Evolutionary conservation across 2,797 vertebrate genomes (phyloP).

Genomic region (Hephaestus fuliginosus): DNA sequence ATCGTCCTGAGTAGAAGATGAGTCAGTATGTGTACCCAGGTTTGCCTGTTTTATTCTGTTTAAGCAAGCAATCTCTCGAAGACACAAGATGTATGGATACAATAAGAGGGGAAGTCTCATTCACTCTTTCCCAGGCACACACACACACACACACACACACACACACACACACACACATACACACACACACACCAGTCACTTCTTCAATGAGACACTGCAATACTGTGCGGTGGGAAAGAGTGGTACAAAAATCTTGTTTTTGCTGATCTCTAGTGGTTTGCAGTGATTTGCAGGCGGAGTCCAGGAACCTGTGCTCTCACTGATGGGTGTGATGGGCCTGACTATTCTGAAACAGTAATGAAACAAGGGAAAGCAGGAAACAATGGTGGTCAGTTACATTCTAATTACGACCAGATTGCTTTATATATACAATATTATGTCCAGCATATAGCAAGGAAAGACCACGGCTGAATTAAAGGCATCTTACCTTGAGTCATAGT

Average conservation of each 20-base stretch:
- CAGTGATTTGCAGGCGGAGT: not conserved
- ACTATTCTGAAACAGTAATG: not conserved
- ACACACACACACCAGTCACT: no score
- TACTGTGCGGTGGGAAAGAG: not conserved
- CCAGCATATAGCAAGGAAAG: not conserved
- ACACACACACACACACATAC: no score
- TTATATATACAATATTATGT: no score
- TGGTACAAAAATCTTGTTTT: not conserved
- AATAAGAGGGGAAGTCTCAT: not conserved
- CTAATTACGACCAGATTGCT: not conserved
- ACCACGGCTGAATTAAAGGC: not conserved
- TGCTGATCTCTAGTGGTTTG: not conserved
- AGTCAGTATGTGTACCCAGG: constrained; percentile 8
- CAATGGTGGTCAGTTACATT: not conserved
- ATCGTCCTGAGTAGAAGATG: constrained; percentile 23
- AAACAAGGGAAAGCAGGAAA: not conserved
- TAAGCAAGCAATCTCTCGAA: constrained; percentile 1
- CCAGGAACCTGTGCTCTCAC: not conserved
- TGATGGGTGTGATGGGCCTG: no score
- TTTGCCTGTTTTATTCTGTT: not conserved
- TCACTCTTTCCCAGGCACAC: not conserved
- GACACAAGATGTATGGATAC: constrained; percentile 16
- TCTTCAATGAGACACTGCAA: not conserved
- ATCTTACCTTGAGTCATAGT: not conserved
- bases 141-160: no score